phyloP scores from a whole-genome alignment of 2,797 vertebrate genomes.

The Poeciliopsis infans region DNA sequence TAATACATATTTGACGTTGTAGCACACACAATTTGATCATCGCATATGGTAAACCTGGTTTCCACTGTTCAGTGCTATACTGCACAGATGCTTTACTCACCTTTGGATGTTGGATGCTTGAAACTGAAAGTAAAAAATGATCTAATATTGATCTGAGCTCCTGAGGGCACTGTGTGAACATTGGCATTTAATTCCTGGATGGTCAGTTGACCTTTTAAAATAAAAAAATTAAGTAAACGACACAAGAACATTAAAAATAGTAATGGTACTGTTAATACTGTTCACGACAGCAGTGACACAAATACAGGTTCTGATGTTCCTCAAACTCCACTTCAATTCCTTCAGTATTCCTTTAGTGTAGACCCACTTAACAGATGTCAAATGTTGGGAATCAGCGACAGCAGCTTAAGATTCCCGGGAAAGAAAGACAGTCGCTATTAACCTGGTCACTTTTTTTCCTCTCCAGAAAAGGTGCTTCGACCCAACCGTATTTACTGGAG shows the following conservation, averaged over 20 bases:
- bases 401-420: neutral
- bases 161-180: neutral
- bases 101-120: neutral
- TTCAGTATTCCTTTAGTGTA: neutral
- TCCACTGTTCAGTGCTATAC: neutral
- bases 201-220: neutral
- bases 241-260: neutral
- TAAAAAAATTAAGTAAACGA: neutral
- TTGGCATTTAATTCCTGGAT: neutral
- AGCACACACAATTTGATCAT: neutral
- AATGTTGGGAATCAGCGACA: neutral
- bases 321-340: neutral
- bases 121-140: neutral
- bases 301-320: neutral
- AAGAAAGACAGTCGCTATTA: neutral
- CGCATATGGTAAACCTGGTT: neutral
- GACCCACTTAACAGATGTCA: neutral
- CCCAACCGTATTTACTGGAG: constrained; percentile 94
- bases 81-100: neutral
- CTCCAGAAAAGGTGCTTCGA: constrained; percentile 83
- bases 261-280: neutral
- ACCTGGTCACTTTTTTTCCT: neutral
- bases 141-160: neutral
- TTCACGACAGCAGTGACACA: neutral
- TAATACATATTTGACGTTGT: neutral